A percentile compares a stretch with the other conserved stretches of the same genome.
phyloP scores from a whole-genome alignment of 2,797 vertebrate species.

The Paguma larvata region DNA sequence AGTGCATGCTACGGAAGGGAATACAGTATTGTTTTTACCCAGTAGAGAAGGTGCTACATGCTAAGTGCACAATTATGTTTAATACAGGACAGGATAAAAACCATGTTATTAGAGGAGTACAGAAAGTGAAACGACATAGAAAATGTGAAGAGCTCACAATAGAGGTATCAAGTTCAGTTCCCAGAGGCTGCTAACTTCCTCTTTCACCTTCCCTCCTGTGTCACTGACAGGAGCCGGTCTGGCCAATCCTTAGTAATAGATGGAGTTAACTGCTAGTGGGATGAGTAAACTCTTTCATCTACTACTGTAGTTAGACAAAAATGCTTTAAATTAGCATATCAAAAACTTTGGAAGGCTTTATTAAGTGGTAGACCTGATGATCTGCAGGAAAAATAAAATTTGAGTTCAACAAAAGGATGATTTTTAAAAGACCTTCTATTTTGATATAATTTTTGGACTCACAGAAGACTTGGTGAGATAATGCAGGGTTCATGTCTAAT shows the following conservation, averaged over 20 bases:
- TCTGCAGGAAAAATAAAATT: conserved; percentile 26
- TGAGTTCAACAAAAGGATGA: background rate
- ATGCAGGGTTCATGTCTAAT: background rate
- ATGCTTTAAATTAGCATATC: background rate
- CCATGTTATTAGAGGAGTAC: background rate
- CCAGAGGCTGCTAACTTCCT: background rate
- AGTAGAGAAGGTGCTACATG: background rate
- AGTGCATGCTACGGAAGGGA: background rate
- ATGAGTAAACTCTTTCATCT: background rate
- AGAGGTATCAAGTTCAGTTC: background rate
- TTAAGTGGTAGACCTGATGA: background rate
- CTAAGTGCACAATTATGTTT: background rate
- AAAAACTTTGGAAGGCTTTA: background rate
- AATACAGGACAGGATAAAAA: background rate
- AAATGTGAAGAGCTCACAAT: background rate
- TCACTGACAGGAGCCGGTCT: background rate
- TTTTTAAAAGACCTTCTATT: background rate
- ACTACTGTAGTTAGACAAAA: background rate
- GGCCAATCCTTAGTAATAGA: background rate
- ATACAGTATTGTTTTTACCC: background rate
- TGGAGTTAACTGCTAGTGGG: background rate
- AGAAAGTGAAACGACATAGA: background rate
- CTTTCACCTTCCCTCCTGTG: background rate
- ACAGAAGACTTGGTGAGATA: background rate
- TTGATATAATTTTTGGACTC: background rate